Percentiles rank a stretch among this genome's conserved stretches.
Conservation (phyloP, 92 coral and sea anemone species). For the Zoanthus gigantus region DNA sequence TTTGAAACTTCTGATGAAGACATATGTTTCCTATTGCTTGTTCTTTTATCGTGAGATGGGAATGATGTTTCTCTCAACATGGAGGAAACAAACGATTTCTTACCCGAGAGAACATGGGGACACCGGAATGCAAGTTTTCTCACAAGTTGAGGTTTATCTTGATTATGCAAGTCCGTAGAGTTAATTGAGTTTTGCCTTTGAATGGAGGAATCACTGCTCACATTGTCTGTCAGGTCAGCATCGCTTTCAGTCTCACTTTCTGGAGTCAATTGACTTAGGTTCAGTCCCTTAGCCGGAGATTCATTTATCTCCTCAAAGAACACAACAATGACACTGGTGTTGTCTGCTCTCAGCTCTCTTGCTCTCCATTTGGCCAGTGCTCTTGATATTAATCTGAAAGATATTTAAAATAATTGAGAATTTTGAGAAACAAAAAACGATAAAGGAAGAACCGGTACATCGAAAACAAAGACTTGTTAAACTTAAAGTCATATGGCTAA, state of each 20-base stretch:
- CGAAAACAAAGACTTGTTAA: no score
- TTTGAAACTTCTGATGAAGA: constrained; percentile 8
- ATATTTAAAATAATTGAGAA: background rate
- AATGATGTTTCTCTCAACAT: constrained; percentile 32
- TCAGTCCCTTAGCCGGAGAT: constrained; percentile 50
- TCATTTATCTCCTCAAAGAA: constrained; percentile 85
- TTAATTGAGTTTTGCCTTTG: constrained; percentile 48
- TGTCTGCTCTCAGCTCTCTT: constrained; percentile 88
- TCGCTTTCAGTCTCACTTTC: constrained; percentile 89
- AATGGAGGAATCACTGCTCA: constrained; percentile 62
- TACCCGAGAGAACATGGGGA: constrained; percentile 31
- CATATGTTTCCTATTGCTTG: background rate
- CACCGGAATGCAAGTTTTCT: constrained; percentile 82
- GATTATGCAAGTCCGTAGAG: constrained; percentile 7
- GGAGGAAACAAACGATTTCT: constrained; percentile 26
- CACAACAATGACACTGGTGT: constrained; percentile 87
- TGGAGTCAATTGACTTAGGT: constrained; percentile 59
- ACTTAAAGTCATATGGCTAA: no score
- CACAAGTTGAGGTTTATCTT: constrained; percentile 78
- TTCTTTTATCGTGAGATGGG: constrained; percentile 18
- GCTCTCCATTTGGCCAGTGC: constrained; percentile 93
- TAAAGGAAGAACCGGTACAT: no score
- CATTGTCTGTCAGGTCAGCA: constrained; percentile 70
- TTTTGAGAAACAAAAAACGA: background rate
- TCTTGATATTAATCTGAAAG: constrained; percentile 74